These are phyloP conservation scores for Eidolon helvum DNA, from an alignment of 2,113 vertebrate genomes.

Conservation along the genomic window DNA sequence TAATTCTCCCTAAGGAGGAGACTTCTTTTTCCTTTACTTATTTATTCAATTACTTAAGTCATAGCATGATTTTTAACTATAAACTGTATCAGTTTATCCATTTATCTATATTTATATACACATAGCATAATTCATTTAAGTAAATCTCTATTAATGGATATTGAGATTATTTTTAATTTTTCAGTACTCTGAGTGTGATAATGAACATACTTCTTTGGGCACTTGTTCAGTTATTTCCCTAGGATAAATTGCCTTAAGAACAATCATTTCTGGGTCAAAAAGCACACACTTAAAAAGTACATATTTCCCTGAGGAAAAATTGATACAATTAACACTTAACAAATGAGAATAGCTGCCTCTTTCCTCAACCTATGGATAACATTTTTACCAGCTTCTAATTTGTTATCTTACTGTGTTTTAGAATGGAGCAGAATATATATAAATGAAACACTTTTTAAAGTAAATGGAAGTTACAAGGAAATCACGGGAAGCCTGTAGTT, in stretches of 20 bases:
- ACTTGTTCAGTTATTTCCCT: background rate
- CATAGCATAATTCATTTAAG: constrained; percentile 7
- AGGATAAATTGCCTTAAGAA: background rate
- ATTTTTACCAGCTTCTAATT: constrained; percentile 24
- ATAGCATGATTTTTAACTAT: constrained; percentile 14
- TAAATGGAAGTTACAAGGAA: background rate
- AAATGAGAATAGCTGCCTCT: background rate
- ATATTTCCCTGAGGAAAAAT: background rate
- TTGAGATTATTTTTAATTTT: background rate
- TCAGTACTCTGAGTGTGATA: background rate
- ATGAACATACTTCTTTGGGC: background rate
- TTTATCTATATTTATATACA: background rate
- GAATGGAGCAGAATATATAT: background rate
- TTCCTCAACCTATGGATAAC: background rate
- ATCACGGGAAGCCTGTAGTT: background rate
- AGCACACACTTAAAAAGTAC: background rate
- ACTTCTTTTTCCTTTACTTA: constrained; percentile 3
- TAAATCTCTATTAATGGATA: background rate
- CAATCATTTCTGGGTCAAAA: background rate
- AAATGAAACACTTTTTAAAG: background rate
- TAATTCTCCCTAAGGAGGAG: background rate
- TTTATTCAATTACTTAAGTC: constrained; percentile 11
- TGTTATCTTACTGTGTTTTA: constrained; percentile 19
- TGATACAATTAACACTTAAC: background rate
- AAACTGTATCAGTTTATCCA: background rate